Percentiles rank a stretch among this genome's conserved stretches.
Evolutionary conservation across 2,888 invertebrate species (phyloP).

Genomic region (Ichneumon xanthorius): DNA sequence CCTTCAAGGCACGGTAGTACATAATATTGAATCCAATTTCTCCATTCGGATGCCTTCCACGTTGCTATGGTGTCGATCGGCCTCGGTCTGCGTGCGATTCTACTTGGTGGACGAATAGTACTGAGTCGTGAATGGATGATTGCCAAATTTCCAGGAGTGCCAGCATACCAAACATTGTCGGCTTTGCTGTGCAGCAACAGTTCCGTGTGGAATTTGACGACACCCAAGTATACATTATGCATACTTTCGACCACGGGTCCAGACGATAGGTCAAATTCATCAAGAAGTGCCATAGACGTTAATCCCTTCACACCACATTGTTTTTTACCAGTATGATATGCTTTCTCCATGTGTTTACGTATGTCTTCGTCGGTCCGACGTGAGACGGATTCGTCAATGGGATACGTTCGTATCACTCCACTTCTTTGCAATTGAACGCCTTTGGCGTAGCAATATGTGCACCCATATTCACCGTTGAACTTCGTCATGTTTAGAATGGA

Average conservation of each 20-base stretch:
- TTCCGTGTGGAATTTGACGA: no score
- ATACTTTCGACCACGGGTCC: constrained; percentile 21
- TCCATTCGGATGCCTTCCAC: constrained; percentile 67
- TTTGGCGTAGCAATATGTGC: constrained; percentile 57
- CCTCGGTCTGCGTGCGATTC: constrained; percentile 60
- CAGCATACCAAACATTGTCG: constrained; percentile 47
- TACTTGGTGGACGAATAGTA: constrained; percentile 50
- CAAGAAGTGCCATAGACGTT: neutral
- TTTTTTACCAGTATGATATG: constrained; percentile 2
- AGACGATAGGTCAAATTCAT: constrained; percentile 15
- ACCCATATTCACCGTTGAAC: constrained; percentile 61
- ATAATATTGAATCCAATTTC: constrained; percentile 64
- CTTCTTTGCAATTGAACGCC: constrained; percentile 5
- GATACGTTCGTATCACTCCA: constrained; percentile 3
- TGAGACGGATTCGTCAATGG: neutral
- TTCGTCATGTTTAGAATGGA: constrained; percentile 57
- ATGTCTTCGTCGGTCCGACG: constrained; percentile 33
- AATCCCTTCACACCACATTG: constrained; percentile 25
- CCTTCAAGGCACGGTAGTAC: constrained; percentile 56
- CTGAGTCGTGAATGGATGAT: constrained; percentile 54
- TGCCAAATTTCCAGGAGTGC: constrained; percentile 40
- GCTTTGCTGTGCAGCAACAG: constrained; percentile 29
- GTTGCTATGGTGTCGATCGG: constrained; percentile 36
- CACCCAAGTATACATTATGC: constrained; percentile 40
- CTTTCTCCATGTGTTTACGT: constrained; percentile 26